Percentiles rank a stretch among this genome's conserved stretches.
Conservation (phyloP, 2,888 invertebrate species). For the Mantis religiosa region DNA sequence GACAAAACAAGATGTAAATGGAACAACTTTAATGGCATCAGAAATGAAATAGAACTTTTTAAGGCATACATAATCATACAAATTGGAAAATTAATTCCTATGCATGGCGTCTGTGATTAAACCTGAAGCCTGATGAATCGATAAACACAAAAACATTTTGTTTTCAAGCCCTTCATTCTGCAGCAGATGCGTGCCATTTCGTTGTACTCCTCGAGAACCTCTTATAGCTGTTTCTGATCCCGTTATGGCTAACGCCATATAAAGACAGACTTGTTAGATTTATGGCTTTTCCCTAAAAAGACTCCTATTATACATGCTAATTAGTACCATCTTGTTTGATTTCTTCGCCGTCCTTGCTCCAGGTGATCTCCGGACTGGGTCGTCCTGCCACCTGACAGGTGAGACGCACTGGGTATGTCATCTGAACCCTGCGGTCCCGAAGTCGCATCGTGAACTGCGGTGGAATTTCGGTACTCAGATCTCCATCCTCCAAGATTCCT, state of each 20-base stretch:
- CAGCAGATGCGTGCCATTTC: no score
- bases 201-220: not conserved
- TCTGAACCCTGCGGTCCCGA: slow-evolving; percentile 76
- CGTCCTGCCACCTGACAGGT: slow-evolving; percentile 80
- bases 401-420: slow-evolving; percentile 76
- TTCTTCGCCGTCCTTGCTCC: slow-evolving; percentile 75
- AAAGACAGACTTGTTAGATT: not conserved
- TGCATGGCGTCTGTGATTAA: no score
- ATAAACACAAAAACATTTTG: no score
- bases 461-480: slow-evolving; percentile 48
- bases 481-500: slow-evolving; percentile 31
- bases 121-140: no score
- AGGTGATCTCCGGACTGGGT: slow-evolving; percentile 71
- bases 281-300: not conserved
- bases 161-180: no score
- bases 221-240: not conserved
- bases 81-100: no score
- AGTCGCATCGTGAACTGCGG: slow-evolving; percentile 85
- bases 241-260: not conserved
- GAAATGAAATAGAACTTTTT: no score
- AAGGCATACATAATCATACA: no score
- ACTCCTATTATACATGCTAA: not conserved
- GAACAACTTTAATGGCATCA: no score
- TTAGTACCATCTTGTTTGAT: slow-evolving; percentile 53
- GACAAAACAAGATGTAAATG: no score